phyloP scores from a whole-genome alignment of 2,888 invertebrate species.

The Abrostola tripartita region DNA sequence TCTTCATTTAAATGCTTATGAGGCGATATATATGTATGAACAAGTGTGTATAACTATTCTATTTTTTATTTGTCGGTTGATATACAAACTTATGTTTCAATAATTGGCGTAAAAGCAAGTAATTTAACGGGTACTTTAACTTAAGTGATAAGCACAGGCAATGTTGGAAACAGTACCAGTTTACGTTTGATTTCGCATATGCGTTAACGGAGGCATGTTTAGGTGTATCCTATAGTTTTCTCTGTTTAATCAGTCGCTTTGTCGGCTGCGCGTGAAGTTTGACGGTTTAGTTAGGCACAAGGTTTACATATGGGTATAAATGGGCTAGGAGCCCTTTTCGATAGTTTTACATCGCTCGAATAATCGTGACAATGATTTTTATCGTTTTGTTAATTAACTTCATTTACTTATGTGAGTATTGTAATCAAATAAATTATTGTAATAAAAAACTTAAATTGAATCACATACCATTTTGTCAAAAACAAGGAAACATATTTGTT shows the following conservation, averaged over 20 bases:
- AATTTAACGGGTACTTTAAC: constrained; percentile 9
- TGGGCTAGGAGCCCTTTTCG: constrained; percentile 24
- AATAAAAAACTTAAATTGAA: too few species aligned
- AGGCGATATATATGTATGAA: not conserved
- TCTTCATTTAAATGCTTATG: not conserved
- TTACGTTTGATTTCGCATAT: constrained; percentile 5
- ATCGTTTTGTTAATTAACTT: constrained; percentile 36
- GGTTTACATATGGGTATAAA: constrained; percentile 41
- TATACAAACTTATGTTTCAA: not conserved
- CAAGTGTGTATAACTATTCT: not conserved
- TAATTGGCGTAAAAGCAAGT: constrained; percentile 6
- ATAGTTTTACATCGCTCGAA: constrained; percentile 21
- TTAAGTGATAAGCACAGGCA: constrained; percentile 38
- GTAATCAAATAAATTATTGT: constrained; percentile 2
- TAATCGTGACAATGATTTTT: constrained; percentile 43
- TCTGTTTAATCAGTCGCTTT: constrained; percentile 57
- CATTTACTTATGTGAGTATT: constrained; percentile 51
- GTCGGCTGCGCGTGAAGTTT: constrained; percentile 50
- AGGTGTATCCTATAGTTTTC: constrained; percentile 52
- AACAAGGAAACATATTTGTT: too few species aligned
- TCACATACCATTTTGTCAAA: too few species aligned
- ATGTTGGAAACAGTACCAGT: constrained; percentile 23
- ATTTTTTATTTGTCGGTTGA: not conserved
- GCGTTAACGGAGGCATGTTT: constrained; percentile 22
- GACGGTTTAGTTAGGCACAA: constrained; percentile 40